Conservation (phyloP, 2,888 invertebrate species). For the Thymelicus lineola region DNA sequence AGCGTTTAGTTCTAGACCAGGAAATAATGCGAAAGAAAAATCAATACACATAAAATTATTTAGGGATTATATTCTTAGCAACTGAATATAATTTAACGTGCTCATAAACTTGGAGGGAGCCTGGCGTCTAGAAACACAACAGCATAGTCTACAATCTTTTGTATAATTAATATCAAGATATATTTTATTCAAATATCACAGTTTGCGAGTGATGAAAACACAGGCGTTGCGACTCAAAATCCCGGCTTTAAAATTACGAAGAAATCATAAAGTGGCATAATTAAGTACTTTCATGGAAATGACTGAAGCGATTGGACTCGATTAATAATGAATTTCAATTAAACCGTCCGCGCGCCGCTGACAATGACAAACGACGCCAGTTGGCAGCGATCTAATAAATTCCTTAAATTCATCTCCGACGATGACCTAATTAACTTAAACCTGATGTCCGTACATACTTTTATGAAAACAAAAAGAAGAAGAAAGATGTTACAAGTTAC, state of each 20-base stretch:
- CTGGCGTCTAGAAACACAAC: too few relatives aligned
- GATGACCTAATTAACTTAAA: conserved; percentile 31
- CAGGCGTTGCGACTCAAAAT: neutral
- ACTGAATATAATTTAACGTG: too few relatives aligned
- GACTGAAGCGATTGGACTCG: conserved; percentile 37
- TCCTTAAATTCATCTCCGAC: conserved; percentile 40
- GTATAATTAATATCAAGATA: too few relatives aligned
- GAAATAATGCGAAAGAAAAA: too few relatives aligned
- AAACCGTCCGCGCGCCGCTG: conserved; percentile 44
- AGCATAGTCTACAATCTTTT: too few relatives aligned
- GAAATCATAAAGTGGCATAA: conserved; percentile 15
- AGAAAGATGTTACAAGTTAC: neutral
- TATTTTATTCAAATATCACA: too few relatives aligned
- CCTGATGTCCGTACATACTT: neutral
- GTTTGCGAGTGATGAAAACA: too few relatives aligned
- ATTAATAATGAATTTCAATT: conserved; percentile 51
- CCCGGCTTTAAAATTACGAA: neutral
- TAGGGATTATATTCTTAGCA: too few relatives aligned
- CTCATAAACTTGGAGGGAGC: too few relatives aligned
- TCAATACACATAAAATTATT: too few relatives aligned
- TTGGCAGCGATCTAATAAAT: conserved; percentile 42
- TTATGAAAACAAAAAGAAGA: neutral
- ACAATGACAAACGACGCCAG: conserved; percentile 47
- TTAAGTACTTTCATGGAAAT: conserved; percentile 14
- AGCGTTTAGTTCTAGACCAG: too few relatives aligned